Base-by-base conservation (phyloP, 2,797 vertebrate genomes). In the Synaphobranchus kaupii region DNA sequence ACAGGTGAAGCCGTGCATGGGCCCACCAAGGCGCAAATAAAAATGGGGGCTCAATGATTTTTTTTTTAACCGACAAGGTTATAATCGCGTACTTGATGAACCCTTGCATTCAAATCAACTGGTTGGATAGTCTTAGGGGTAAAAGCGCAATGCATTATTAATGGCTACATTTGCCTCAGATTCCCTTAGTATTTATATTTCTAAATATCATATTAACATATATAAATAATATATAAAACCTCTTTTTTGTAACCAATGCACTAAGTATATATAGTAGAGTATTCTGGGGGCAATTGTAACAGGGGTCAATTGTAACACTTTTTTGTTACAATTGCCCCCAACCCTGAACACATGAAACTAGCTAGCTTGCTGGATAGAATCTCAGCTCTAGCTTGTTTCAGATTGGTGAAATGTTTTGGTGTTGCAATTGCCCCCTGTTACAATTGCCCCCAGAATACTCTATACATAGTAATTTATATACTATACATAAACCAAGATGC, bases 21-120 rank as follows among this genome's bases (percentile, higher is more conserved):
- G 39, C 47, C 73, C 15, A 44, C 73, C 13, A 47, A 47, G 73
- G 73, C 20, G 73, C 34, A 39, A 44, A 44, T 39, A 39, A 73
- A 34, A 31, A 12, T 34, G 12, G 68, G 28, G 31, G 34, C 34
- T 17, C 17, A 78, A 78, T 5, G 13, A 44, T 34, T 39, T 73
- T 44, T 39, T 76, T 54, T 31, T 31, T 17, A 54, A 25, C n/a
- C 15, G 15, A 31, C 81, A 83, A 83, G 81, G 81, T n/a, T 82
- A 28, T 25, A 82, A 50, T n/a, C 80, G 25, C 12, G 15, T 39
- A 78, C 20, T 15, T 44, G 73, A 78, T 44, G 34, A 78, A 20
- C 73, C 73, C 73, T 78, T 39, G 73, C 73, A 20, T 56, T 83
- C 28, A 54, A 31, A 48, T 81, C 78, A 48, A 31, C 44, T 81